phyloP scores from a whole-genome alignment of 30 jellyfish, hydroid and myxozoan species.

The Pseudorhiza aurosa region DNA sequence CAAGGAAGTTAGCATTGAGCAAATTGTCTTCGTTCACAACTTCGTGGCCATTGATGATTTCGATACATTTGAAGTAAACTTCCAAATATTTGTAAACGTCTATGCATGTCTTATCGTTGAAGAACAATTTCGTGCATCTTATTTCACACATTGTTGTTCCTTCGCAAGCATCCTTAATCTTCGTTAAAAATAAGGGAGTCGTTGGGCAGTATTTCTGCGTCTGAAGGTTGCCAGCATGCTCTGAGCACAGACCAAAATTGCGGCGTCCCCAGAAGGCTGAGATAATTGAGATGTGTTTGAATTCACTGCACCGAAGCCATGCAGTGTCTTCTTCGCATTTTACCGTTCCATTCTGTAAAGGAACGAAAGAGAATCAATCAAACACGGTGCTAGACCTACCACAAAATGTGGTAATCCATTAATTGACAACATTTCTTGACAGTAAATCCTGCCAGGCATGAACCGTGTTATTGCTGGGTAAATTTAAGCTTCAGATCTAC shows the following conservation, averaged over 20 bases:
- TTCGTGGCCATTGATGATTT: constrained; percentile 99
- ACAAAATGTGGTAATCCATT: too few relatives aligned
- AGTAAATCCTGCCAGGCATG: too few relatives aligned
- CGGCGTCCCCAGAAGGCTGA: constrained; percentile 99
- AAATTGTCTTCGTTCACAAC: constrained; percentile 99
- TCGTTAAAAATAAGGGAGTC: constrained; percentile 93
- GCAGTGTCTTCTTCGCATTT: constrained; percentile 99
- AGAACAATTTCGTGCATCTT: constrained; percentile 98
- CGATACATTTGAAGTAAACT: constrained; percentile 98
- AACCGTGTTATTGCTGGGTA: too few relatives aligned
- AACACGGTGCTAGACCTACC: too few relatives aligned
- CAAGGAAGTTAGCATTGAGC: constrained; percentile 98
- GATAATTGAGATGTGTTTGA: constrained; percentile 92
- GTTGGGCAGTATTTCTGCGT: constrained; percentile 98
- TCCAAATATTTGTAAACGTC: constrained; percentile 99
- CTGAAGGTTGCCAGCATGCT: constrained; percentile 95
- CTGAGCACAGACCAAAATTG: constrained; percentile 98
- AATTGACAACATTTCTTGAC: too few relatives aligned
- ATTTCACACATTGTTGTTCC: constrained; percentile 99
- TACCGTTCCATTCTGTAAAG: constrained; percentile 96
- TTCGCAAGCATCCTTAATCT: constrained; percentile 99
- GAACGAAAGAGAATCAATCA: background rate
- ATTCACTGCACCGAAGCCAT: constrained; percentile 99
- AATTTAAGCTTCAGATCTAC: too few relatives aligned
- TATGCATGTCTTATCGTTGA: constrained; percentile 96